Evolutionary conservation across 2,888 invertebrate genomes (phyloP).

Genomic region (Tenodera sinensis): DNA sequence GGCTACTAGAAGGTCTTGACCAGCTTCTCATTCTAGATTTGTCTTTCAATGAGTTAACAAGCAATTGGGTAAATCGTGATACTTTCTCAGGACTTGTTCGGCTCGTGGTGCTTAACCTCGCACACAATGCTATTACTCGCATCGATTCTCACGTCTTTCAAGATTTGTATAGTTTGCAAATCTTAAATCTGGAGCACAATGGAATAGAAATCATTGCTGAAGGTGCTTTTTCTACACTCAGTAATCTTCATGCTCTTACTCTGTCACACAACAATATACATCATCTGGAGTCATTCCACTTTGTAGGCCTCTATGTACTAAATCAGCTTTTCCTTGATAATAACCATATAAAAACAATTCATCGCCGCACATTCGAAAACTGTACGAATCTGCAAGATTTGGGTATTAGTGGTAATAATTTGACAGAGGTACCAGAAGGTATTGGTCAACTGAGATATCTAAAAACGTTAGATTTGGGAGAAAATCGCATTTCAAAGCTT

Average conservation of each 20-base stretch:
- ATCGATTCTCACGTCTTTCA: constrained; percentile 70
- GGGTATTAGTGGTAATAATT: constrained; percentile 68
- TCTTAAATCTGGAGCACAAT: constrained; percentile 70
- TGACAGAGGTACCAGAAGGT: constrained; percentile 67
- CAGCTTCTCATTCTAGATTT: constrained; percentile 71
- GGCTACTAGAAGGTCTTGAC: constrained; percentile 67
- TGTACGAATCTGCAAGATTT: constrained; percentile 74
- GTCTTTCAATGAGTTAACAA: constrained; percentile 70
- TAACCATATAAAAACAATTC: constrained; percentile 66
- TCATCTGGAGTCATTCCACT: constrained; percentile 65
- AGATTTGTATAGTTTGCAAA: constrained; percentile 70
- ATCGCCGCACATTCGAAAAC: constrained; percentile 70
- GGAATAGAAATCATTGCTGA: constrained; percentile 65
- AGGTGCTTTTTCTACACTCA: constrained; percentile 69
- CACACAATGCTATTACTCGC: constrained; percentile 66
- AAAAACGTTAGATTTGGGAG: constrained; percentile 75
- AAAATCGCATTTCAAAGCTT: constrained; percentile 72
- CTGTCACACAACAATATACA: constrained; percentile 68
- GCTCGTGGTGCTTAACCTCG: constrained; percentile 70
- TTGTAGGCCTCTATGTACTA: constrained; percentile 69
- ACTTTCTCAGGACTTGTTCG: constrained; percentile 72
- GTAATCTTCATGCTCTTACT: constrained; percentile 72
- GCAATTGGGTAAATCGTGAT: constrained; percentile 72
- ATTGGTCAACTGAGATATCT: constrained; percentile 66
- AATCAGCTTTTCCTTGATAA: constrained; percentile 71